These are phyloP conservation scores for Puntigrus tetrazona DNA, from an alignment of 2,113 vertebrate species.

Conservation along the genomic window DNA sequence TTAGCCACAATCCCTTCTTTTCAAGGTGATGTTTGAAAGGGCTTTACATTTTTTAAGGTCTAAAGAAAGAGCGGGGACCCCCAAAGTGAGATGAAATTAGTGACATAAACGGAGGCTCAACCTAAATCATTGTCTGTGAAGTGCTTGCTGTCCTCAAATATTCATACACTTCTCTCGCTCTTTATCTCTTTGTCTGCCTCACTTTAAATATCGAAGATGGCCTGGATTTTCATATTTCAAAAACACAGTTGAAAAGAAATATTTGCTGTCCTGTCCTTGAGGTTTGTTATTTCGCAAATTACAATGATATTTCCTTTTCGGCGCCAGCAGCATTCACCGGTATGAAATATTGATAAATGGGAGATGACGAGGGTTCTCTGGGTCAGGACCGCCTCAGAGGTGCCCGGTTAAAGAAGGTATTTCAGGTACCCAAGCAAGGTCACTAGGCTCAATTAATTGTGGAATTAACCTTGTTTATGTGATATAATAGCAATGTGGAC, in stretches of 20 bases:
- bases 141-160: slow-evolving; percentile 36
- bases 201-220: neutral
- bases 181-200: slow-evolving; percentile 6
- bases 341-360: neutral
- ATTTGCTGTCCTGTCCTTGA: neutral
- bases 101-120: slow-evolving; percentile 51
- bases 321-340: neutral
- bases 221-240: neutral
- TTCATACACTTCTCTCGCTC: slow-evolving; percentile 28
- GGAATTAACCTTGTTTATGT: slow-evolving; percentile 97
- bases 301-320: neutral
- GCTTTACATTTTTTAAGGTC: slow-evolving; percentile 71
- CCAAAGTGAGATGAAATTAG: slow-evolving; percentile 60
- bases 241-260: neutral
- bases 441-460: slow-evolving; percentile 92
- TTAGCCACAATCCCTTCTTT: slow-evolving; percentile 82
- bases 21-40: slow-evolving; percentile 73
- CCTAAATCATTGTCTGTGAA: slow-evolving; percentile 46
- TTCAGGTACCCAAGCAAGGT: slow-evolving; percentile 78
- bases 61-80: slow-evolving; percentile 56
- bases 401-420: neutral
- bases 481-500: slow-evolving; percentile 88
- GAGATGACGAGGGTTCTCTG: neutral
- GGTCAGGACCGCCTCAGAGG: neutral
- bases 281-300: neutral